Evolutionary conservation across 2,113 vertebrate species (phyloP).

Genomic region (Cyphomyrus plagiostoma): DNA sequence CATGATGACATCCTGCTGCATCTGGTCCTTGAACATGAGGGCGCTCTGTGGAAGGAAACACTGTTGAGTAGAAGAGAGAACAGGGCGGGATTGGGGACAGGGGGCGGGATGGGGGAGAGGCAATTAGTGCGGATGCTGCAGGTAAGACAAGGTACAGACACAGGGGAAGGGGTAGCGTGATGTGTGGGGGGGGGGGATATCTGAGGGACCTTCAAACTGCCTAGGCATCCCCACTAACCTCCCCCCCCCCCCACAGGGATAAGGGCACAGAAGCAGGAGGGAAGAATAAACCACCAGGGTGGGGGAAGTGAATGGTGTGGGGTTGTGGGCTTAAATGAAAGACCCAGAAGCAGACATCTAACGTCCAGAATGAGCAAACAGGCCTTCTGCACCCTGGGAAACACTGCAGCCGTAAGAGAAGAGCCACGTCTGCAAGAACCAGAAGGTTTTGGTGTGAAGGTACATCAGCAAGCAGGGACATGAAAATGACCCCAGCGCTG

Average conservation of each 20-base stretch:
- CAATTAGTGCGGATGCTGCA: slow-evolving; percentile 66
- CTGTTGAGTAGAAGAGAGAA: slow-evolving; percentile 76
- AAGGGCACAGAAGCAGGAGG: slow-evolving; percentile 36
- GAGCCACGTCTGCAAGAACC: not conserved
- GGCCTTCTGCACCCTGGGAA: not conserved
- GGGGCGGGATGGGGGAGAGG: slow-evolving; percentile 51
- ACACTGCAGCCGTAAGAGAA: not conserved
- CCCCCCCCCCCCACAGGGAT: not conserved
- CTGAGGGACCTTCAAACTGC: not conserved
- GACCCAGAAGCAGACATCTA: slow-evolving; percentile 33
- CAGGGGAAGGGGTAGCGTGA: slow-evolving; percentile 40
- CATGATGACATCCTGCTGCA: slow-evolving; percentile 99
- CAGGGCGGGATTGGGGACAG: slow-evolving; percentile 41
- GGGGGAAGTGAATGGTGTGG: not conserved
- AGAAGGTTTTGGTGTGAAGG: not conserved
- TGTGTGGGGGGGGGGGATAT: not conserved
- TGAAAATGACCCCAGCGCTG: not conserved
- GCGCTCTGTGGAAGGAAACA: slow-evolving; percentile 99
- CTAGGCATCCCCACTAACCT: not conserved
- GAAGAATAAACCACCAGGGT: not conserved
- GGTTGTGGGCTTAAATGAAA: slow-evolving; percentile 5
- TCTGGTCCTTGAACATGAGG: slow-evolving; percentile 99
- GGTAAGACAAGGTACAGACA: slow-evolving; percentile 57
- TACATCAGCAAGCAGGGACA: not conserved
- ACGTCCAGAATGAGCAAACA: not conserved